Conservation (phyloP, 2,797 vertebrate genomes). For the Natrix natrix region DNA sequence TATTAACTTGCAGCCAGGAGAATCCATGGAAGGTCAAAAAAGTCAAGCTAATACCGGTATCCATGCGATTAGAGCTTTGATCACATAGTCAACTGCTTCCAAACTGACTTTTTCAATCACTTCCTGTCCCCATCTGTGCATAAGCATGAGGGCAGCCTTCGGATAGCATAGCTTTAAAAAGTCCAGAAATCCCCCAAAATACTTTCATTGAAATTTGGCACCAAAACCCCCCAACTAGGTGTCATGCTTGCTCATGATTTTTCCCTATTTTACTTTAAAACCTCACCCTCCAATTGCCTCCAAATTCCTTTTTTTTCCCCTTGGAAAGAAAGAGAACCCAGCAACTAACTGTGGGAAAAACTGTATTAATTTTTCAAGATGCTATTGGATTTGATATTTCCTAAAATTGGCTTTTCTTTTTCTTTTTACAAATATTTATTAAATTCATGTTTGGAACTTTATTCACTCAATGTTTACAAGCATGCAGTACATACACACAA, state of each 20-base stretch:
- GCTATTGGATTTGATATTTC: neutral
- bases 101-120: neutral
- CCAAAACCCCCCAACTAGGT: neutral
- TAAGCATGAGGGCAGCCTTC: neutral
- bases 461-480: neutral
- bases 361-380: neutral
- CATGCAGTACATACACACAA: neutral
- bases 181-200: neutral
- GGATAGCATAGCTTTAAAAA: neutral
- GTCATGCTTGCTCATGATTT: neutral
- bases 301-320: neutral
- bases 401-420: neutral
- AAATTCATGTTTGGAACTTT: neutral
- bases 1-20: neutral
- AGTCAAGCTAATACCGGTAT: neutral
- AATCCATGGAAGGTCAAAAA: neutral
- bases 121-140: neutral
- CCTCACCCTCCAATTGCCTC: neutral
- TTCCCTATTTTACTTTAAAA: neutral
- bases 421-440: neutral
- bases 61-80: neutral
- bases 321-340: neutral
- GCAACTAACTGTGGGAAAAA: neutral
- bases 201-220: neutral
- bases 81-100: neutral